Evolutionary conservation across 2,113 vertebrate species (phyloP).

Genomic region (Hippocampus zosterae): DNA sequence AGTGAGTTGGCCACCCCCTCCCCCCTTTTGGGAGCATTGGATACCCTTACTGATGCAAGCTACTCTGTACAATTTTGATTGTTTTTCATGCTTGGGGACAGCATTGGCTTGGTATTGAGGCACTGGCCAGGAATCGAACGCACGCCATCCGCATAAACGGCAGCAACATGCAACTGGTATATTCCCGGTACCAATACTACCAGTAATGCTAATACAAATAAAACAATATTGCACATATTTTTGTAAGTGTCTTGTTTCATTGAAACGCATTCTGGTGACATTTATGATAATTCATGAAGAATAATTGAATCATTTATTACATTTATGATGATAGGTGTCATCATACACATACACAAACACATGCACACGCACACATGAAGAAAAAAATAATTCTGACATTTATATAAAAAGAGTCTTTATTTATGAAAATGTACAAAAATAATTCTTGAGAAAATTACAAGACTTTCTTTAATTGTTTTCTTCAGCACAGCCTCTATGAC

Average conservation of each 20-base stretch:
- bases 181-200: not conserved
- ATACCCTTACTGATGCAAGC: not conserved
- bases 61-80: not conserved
- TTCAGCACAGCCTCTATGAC: constrained; percentile 18
- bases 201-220: not conserved
- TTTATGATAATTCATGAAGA: not conserved
- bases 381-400: not conserved
- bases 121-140: not conserved
- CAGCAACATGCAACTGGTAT: not conserved
- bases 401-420: constrained; percentile 65
- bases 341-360: too few species aligned
- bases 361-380: too few species aligned
- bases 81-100: not conserved
- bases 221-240: not conserved
- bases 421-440: constrained; percentile 75
- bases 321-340: too few species aligned
- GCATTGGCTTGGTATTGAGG: not conserved
- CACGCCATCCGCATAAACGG: not conserved
- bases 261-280: not conserved
- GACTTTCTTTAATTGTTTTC: constrained; percentile 60
- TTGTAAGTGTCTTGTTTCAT: not conserved
- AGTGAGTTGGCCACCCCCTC: too few species aligned
- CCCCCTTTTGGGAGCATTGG: too few species aligned
- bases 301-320: not conserved
- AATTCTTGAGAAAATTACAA: constrained; percentile 58